Evolutionary conservation across 2,113 vertebrate genomes (phyloP).

Genomic region (Engystomops pustulosus): DNA sequence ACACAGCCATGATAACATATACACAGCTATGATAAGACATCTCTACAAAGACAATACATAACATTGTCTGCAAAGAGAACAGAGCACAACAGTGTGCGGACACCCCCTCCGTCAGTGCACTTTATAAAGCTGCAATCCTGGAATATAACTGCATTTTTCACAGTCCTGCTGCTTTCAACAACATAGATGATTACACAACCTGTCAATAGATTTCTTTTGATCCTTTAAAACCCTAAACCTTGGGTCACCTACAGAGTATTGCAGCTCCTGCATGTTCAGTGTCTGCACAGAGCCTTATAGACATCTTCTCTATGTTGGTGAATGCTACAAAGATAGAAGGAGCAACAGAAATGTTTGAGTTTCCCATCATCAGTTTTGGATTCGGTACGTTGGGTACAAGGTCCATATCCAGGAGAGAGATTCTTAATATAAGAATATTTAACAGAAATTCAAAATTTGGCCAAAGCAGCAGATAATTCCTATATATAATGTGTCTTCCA

Average conservation of each 20-base stretch:
- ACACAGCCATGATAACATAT: too few relatives aligned
- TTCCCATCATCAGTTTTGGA: neutral
- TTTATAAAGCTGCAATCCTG: too few relatives aligned
- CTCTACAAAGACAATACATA: too few relatives aligned
- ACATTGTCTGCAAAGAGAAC: too few relatives aligned
- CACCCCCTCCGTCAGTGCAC: too few relatives aligned
- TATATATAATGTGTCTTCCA: neutral
- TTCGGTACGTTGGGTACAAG: neutral
- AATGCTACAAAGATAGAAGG: neutral
- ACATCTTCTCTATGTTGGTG: neutral
- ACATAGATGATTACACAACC: too few relatives aligned
- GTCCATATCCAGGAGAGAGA: neutral
- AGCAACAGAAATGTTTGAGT: neutral
- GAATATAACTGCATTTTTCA: too few relatives aligned
- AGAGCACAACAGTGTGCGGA: too few relatives aligned
- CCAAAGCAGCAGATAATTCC: neutral
- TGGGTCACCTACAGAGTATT: neutral
- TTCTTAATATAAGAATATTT: conserved; percentile 18
- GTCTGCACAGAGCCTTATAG: neutral
- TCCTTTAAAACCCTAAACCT: neutral
- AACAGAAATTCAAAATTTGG: neutral
- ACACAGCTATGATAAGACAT: too few relatives aligned
- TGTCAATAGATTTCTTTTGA: too few relatives aligned
- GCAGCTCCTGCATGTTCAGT: neutral
- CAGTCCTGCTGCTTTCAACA: too few relatives aligned